phyloP scores from a whole-genome alignment of 2,888 invertebrate species.

The Gymnosoma rotundatum region DNA sequence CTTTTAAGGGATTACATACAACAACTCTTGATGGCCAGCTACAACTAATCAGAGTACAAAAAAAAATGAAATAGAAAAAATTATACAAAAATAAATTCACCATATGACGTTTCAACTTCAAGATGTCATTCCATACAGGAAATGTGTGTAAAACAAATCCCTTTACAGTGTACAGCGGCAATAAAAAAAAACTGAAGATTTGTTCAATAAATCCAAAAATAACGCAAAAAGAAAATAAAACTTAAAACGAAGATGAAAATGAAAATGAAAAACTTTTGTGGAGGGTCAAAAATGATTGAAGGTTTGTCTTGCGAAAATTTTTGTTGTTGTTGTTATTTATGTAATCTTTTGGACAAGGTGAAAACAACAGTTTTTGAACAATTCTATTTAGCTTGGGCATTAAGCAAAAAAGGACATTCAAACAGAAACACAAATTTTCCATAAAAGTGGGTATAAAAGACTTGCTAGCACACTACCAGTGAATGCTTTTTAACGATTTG shows the following conservation, averaged over 20 bases:
- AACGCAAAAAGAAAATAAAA: slow-evolving; percentile 16
- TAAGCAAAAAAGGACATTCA: slow-evolving; percentile 9
- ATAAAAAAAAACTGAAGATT: not conserved
- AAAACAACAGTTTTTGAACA: slow-evolving; percentile 34
- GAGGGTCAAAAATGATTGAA: slow-evolving; percentile 46
- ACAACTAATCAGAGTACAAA: slow-evolving; percentile 25
- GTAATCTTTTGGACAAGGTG: slow-evolving; percentile 39
- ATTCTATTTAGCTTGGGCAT: slow-evolving; percentile 17
- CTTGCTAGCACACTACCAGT: not conserved
- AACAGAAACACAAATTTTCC: not conserved
- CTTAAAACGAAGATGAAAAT: slow-evolving; percentile 4
- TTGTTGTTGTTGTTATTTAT: not conserved
- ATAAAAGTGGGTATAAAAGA: not conserved
- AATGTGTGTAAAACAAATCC: slow-evolving; percentile 69
- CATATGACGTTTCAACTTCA: slow-evolving; percentile 67
- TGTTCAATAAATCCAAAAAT: slow-evolving; percentile 18
- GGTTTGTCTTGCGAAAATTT: slow-evolving; percentile 44
- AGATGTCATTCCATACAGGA: slow-evolving; percentile 65
- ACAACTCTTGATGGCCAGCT: not conserved
- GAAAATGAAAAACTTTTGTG: slow-evolving; percentile 32
- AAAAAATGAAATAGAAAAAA: slow-evolving; percentile 17
- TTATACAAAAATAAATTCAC: slow-evolving; percentile 41
- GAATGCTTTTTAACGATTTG: not conserved
- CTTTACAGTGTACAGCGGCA: slow-evolving; percentile 52
- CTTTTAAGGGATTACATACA: slow-evolving; percentile 1